These are phyloP conservation scores for Noctilio leporinus DNA, from an alignment of 2,113 vertebrate genomes.

Conservation along the genomic window DNA sequence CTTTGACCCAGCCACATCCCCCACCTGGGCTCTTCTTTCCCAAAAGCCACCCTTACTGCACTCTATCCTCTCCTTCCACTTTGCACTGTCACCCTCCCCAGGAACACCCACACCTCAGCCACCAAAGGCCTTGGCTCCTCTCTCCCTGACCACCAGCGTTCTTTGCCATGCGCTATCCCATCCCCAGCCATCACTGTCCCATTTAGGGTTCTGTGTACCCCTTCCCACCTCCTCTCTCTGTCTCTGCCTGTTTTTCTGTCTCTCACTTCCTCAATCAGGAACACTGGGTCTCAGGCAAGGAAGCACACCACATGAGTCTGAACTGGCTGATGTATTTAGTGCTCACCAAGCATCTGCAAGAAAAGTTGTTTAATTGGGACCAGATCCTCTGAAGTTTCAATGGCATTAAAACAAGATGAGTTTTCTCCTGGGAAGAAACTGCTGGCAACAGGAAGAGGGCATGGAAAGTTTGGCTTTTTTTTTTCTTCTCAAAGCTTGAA, in stretches of 20 bases:
- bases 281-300: not conserved
- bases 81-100: not conserved
- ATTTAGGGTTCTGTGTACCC: not conserved
- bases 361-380: slow-evolving; percentile 56
- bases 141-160: not conserved
- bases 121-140: not conserved
- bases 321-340: not conserved
- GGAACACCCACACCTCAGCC: not conserved
- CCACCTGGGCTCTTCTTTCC: not conserved
- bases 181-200: not conserved
- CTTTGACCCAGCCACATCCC: not conserved
- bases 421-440: slow-evolving; percentile 49
- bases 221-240: not conserved
- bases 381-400: slow-evolving; percentile 55
- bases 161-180: not conserved
- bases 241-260: not conserved
- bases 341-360: slow-evolving; percentile 33
- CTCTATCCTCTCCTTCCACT: not conserved
- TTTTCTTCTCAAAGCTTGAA: not conserved
- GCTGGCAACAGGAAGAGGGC: not conserved
- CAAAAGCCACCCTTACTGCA: not conserved
- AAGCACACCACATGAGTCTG: not conserved
- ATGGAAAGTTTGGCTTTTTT: not conserved
- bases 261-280: not conserved
- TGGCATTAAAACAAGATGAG: slow-evolving; percentile 39